Evolutionary conservation across 2,888 invertebrate species (phyloP).

Genomic region (Eristalis arbustorum): DNA sequence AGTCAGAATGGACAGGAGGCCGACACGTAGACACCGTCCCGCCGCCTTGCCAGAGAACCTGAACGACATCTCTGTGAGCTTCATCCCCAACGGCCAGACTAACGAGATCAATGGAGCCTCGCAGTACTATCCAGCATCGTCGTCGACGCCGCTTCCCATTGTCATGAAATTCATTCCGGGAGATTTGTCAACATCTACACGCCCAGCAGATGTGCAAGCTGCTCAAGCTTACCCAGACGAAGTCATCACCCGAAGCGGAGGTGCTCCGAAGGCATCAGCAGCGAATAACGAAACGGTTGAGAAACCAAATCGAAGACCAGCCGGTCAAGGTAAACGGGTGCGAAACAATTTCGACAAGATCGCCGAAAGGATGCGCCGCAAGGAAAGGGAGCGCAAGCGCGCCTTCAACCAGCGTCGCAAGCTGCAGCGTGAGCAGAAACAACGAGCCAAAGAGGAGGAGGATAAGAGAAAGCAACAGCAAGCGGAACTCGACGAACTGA

Average conservation of each 20-base stretch:
- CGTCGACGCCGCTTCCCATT: constrained; percentile 23
- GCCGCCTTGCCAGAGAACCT: constrained; percentile 14
- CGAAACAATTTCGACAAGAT: constrained; percentile 44
- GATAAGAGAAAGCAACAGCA: constrained; percentile 68
- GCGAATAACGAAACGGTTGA: constrained; percentile 63
- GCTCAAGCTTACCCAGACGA: constrained; percentile 69
- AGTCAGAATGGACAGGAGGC: constrained; percentile 21
- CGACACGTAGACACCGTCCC: constrained; percentile 26
- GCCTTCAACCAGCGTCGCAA: constrained; percentile 61
- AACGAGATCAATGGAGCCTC: constrained; percentile 46
- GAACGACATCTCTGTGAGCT: constrained; percentile 42
- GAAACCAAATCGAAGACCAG: constrained; percentile 9
- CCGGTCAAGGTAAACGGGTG: constrained; percentile 18
- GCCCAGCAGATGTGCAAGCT: constrained; percentile 72
- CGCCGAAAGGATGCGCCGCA: constrained; percentile 43
- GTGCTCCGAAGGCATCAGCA: constrained; percentile 42
- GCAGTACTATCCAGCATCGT: constrained; percentile 6
- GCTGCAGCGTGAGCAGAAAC: constrained; percentile 29
- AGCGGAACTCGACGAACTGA: constrained; percentile 72
- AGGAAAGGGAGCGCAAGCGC: constrained; percentile 62
- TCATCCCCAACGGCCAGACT: constrained; percentile 50
- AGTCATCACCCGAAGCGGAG: constrained; percentile 53
- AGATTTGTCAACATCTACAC: constrained; percentile 15
- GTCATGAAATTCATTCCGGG: constrained; percentile 43
- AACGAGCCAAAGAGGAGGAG: constrained; percentile 68